A percentile compares a stretch with the other conserved stretches of the same genome.
phyloP scores from a whole-genome alignment of 2,113 vertebrate genomes.

The Eira barbara region DNA sequence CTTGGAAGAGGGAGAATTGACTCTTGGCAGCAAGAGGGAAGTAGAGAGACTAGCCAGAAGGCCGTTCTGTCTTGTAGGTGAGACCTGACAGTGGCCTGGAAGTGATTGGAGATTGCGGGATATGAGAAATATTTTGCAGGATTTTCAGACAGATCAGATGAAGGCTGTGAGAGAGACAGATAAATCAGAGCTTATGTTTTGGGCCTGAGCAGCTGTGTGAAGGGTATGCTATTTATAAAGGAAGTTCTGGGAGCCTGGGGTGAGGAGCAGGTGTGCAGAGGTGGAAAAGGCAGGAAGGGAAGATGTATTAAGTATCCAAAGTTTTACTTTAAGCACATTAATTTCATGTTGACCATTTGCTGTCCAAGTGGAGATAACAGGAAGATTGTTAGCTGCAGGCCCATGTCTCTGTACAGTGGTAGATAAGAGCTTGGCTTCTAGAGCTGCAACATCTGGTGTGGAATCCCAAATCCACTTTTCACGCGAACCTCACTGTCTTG shows the following conservation, averaged over 20 bases:
- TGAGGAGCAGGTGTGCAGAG: conserved; percentile 4
- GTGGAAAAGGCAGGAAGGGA: background rate
- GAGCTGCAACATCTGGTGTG: background rate
- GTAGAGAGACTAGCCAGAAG: background rate
- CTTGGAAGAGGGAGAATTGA: background rate
- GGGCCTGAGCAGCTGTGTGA: conserved; percentile 14
- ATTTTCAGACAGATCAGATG: conserved; percentile 2
- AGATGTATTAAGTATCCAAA: background rate
- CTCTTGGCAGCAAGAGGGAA: background rate
- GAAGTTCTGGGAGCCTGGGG: background rate
- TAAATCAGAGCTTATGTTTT: background rate
- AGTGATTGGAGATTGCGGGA: background rate
- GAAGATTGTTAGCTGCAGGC: background rate
- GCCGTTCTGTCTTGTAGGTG: background rate
- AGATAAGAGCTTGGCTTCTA: background rate
- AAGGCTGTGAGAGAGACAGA: background rate
- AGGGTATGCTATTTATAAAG: conserved; percentile 47
- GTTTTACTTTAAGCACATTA: background rate
- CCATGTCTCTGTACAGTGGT: background rate
- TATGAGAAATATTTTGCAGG: conserved; percentile 23
- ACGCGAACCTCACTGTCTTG: background rate
- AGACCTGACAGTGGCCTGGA: background rate
- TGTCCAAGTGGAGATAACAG: background rate
- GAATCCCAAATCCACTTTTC: background rate
- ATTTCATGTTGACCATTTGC: background rate